These are phyloP conservation scores for Octodonta nipae DNA, from an alignment of 2,888 invertebrate genomes.

Conservation along the genomic window DNA sequence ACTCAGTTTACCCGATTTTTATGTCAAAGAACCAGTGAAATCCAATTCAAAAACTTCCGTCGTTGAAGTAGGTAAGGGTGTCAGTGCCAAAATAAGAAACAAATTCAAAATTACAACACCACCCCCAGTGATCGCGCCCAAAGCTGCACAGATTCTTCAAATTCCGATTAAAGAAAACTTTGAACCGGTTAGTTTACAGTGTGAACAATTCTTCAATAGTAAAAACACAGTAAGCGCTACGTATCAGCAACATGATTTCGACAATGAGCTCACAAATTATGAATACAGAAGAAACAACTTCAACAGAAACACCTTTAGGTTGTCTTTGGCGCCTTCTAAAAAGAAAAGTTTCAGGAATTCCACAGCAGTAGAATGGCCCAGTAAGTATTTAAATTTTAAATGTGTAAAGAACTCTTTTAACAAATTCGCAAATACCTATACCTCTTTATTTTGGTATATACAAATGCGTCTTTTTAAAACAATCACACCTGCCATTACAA, in stretches of 20 bases:
- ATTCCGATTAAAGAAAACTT: constrained; percentile 34
- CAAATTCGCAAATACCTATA: too few species aligned
- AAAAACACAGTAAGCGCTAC: too few species aligned
- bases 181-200: too few species aligned
- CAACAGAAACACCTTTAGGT: constrained; percentile 26
- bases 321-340: constrained; percentile 24
- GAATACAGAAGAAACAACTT: constrained; percentile 25
- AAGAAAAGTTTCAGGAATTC: constrained; percentile 21
- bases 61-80: constrained; percentile 13
- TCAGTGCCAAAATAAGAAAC: constrained; percentile 16
- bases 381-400: too few species aligned
- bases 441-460: too few species aligned
- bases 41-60: constrained; percentile 33
- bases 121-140: constrained; percentile 45
- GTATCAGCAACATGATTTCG: too few species aligned
- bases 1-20: constrained; percentile 5
- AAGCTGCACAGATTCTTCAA: constrained; percentile 48
- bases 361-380: constrained; percentile 20
- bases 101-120: constrained; percentile 22
- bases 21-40: constrained; percentile 17
- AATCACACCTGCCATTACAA: too few species aligned
- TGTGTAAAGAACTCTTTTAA: too few species aligned
- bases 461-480: too few species aligned
- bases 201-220: too few species aligned
- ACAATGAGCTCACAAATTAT: too few species aligned